Conservation (phyloP, 2,888 invertebrate species). For the Dorcus parallelipipedus region DNA sequence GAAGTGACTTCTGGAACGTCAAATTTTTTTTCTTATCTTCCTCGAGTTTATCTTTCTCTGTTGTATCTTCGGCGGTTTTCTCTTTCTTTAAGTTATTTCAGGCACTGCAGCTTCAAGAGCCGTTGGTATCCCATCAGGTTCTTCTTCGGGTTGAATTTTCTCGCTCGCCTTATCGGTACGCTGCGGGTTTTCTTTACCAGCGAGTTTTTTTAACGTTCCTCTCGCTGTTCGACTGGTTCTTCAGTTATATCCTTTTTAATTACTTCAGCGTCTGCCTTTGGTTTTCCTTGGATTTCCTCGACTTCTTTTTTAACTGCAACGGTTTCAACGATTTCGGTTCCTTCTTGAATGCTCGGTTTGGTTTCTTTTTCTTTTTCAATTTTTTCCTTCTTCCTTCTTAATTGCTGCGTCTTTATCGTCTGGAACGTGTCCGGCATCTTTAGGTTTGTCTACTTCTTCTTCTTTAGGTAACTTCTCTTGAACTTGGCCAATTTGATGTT, state of each 20-base stretch:
- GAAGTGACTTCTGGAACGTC: neutral
- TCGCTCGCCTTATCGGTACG: neutral
- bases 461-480: neutral
- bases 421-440: neutral
- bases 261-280: neutral
- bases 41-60: slow-evolving; percentile 1
- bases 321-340: slow-evolving; percentile 21
- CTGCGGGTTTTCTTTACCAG: slow-evolving; percentile 7
- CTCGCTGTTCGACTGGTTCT: neutral
- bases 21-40: slow-evolving; percentile 6
- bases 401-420: slow-evolving; percentile 12
- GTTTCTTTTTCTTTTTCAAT: neutral
- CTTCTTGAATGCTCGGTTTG: neutral
- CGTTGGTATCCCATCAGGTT: neutral
- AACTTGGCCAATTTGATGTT: too few species aligned
- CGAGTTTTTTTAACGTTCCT: slow-evolving; percentile 2
- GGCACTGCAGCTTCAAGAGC: slow-evolving; percentile 2
- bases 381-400: neutral
- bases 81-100: slow-evolving; percentile 8
- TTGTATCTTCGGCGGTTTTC: neutral
- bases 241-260: slow-evolving; percentile 14
- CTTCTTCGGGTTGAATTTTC: neutral
- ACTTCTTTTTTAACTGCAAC: slow-evolving; percentile 20
- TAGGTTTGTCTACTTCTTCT: neutral
- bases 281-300: slow-evolving; percentile 3